A percentile compares a stretch with the other conserved stretches of the same genome.
These are phyloP conservation scores for Drosophila arawakana DNA, from an alignment of 1,140 invertebrate species.

Conservation along the genomic window DNA sequence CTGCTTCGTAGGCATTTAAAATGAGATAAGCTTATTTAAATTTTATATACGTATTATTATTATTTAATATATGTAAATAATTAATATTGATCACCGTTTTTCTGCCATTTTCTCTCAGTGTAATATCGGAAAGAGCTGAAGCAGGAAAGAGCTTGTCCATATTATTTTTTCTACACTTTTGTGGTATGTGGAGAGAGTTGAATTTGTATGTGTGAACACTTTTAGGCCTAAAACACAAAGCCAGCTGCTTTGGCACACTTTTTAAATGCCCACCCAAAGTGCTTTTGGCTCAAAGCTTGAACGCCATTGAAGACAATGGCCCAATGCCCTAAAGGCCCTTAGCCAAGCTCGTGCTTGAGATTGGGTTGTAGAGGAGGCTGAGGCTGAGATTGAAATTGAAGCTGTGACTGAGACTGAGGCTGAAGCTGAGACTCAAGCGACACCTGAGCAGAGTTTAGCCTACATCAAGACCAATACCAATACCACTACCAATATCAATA, in stretches of 20 bases:
- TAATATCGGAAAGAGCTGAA: too few species aligned
- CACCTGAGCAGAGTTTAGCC: conserved; percentile 67
- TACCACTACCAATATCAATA: conserved; percentile 48
- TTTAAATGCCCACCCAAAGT: conserved; percentile 51
- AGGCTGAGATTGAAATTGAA: not conserved
- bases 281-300: conserved; percentile 45
- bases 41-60: too few species aligned
- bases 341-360: conserved; percentile 42
- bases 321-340: conserved; percentile 36
- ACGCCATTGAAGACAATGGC: conserved; percentile 64
- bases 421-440: conserved; percentile 18
- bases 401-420: not conserved
- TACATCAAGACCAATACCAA: conserved; percentile 47
- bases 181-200: too few species aligned
- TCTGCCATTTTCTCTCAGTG: too few species aligned
- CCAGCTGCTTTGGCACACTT: conserved; percentile 70
- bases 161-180: too few species aligned
- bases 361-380: conserved; percentile 3
- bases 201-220: conserved; percentile 20
- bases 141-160: too few species aligned
- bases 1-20: too few species aligned
- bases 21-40: too few species aligned
- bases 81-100: too few species aligned
- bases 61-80: too few species aligned
- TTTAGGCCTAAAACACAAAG: conserved; percentile 55